Conservation (phyloP, 2,797 vertebrate species). For the Poeciliopsis paucimaculata region DNA sequence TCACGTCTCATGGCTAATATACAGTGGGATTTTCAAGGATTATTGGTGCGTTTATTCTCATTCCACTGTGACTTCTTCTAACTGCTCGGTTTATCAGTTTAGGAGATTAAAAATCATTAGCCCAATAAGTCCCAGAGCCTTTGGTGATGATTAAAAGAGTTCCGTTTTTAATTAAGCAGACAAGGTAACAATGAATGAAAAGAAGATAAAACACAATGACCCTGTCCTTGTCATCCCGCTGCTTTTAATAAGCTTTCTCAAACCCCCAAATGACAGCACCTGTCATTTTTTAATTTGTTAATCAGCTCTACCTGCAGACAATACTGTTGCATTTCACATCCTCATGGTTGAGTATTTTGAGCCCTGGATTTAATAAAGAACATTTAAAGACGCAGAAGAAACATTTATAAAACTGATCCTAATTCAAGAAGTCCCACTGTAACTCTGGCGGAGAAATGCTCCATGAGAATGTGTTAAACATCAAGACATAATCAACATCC, state of each 20-base stretch:
- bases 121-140: conserved; percentile 56
- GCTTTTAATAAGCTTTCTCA: conserved; percentile 19
- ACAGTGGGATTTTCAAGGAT: conserved; percentile 43
- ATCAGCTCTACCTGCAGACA: conserved; percentile 24
- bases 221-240: conserved; percentile 27
- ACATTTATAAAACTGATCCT: background rate
- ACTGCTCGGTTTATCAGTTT: conserved; percentile 51
- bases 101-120: conserved; percentile 45
- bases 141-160: conserved; percentile 54
- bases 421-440: conserved; percentile 12
- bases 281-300: background rate
- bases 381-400: background rate
- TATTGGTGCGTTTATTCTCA: conserved; percentile 44
- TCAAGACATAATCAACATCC: background rate
- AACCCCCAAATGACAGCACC: conserved; percentile 8
- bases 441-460: conserved; percentile 4
- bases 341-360: background rate
- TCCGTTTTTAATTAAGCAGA: conserved; percentile 58
- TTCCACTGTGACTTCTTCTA: conserved; percentile 38
- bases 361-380: conserved; percentile 23
- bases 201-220: conserved; percentile 35
- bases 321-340: conserved; percentile 13
- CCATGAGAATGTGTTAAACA: conserved; percentile 4
- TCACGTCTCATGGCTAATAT: conserved; percentile 17
- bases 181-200: conserved; percentile 48